Evolutionary conservation across 2,888 invertebrate species (phyloP).

Genomic region (Alsophila aescularia): DNA sequence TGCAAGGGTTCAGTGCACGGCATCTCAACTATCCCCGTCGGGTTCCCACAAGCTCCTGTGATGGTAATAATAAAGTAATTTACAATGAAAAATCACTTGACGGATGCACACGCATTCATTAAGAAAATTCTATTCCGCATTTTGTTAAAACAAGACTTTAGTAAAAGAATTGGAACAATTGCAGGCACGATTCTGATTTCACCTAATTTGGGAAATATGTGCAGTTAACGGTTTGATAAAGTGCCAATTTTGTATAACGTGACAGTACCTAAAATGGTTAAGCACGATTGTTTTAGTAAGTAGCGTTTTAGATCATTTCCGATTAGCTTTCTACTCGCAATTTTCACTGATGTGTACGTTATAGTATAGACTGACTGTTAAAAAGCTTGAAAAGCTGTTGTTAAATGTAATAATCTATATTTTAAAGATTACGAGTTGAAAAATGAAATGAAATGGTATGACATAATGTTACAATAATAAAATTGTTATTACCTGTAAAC

Average conservation of each 20-base stretch:
- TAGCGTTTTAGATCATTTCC: constrained; percentile 33
- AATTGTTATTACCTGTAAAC: too few species aligned
- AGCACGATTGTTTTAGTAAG: constrained; percentile 40
- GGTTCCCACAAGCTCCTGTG: constrained; percentile 66
- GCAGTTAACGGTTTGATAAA: constrained; percentile 36
- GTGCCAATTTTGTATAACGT: constrained; percentile 40
- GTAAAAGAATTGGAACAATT: constrained; percentile 20
- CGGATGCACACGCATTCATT: constrained; percentile 25
- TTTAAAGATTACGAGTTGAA: not conserved
- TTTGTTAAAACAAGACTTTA: constrained; percentile 9
- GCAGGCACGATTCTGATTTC: constrained; percentile 36
- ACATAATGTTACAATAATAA: too few species aligned
- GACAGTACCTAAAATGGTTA: constrained; percentile 39
- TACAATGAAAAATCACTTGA: constrained; percentile 64
- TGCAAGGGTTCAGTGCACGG: constrained; percentile 71
- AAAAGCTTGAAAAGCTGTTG: constrained; percentile 1
- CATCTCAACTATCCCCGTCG: constrained; percentile 51
- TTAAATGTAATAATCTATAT: not conserved
- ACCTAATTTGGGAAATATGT: constrained; percentile 37
- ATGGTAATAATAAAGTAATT: constrained; percentile 58
- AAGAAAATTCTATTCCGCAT: constrained; percentile 30
- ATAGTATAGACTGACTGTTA: constrained; percentile 7
- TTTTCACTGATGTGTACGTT: constrained; percentile 21
- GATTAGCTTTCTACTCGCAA: constrained; percentile 36
- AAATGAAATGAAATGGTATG: too few species aligned